phyloP scores from a whole-genome alignment of 1,140 invertebrate genomes.

The Camponotus vicinus region DNA sequence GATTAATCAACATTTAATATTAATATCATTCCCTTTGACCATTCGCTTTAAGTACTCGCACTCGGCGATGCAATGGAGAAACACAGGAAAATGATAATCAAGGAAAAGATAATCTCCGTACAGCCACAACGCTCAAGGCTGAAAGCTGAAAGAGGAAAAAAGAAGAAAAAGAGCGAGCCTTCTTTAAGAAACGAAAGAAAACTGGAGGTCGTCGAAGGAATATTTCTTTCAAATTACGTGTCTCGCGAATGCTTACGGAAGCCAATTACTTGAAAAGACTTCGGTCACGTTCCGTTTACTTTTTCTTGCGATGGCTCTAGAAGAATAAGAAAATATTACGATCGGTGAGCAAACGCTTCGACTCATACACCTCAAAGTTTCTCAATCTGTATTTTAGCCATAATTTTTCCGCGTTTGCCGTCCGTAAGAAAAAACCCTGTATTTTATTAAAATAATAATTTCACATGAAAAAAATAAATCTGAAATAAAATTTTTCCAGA shows the following conservation, averaged over 20 bases:
- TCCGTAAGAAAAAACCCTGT: not conserved
- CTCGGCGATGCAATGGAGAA: slow-evolving; percentile 23
- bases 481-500: not conserved
- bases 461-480: not conserved
- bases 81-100: slow-evolving; percentile 57
- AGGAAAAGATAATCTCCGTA: slow-evolving; percentile 54
- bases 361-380: slow-evolving; percentile 10
- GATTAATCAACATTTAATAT: slow-evolving; percentile 60
- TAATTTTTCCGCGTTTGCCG: not conserved
- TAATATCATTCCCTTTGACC: slow-evolving; percentile 47
- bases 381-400: slow-evolving; percentile 2
- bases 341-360: slow-evolving; percentile 14
- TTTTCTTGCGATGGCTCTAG: slow-evolving; percentile 34
- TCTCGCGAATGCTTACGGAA: slow-evolving; percentile 50
- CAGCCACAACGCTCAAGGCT: slow-evolving; percentile 41
- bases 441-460: not conserved
- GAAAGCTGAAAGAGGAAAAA: not conserved
- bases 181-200: slow-evolving; percentile 52
- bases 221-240: slow-evolving; percentile 59
- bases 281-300: slow-evolving; percentile 49
- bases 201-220: slow-evolving; percentile 46
- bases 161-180: not conserved
- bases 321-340: slow-evolving; percentile 53
- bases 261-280: slow-evolving; percentile 50
- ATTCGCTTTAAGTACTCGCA: slow-evolving; percentile 41